Base-by-base conservation (phyloP, 2,113 vertebrate species). In the Microcebus ravelobensis region DNA sequence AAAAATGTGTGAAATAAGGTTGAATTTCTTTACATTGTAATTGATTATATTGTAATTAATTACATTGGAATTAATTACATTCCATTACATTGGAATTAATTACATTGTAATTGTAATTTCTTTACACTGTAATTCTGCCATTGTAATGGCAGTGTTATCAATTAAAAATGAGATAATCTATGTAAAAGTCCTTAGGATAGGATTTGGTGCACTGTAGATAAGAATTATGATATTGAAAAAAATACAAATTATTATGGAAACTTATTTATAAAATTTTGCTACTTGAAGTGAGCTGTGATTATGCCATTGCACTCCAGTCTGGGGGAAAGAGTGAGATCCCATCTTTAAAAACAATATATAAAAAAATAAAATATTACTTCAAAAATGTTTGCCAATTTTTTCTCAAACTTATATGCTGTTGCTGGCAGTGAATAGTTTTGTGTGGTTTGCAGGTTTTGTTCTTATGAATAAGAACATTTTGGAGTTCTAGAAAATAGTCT, bases 361-460 rank as follows among this genome's bases (percentile, higher is more conserved):
- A 27, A 63, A 29, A 29, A 63, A 29, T 63, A 63, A 27, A 63
- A 63, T 29, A 63, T 48, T 57, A 11, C n/a, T 83, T 18, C 36
- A 57, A 82, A 81, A 50, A 50, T 77, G n/a, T 86, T 89, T 84
- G 50, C 4, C 27, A 31, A 5, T 31, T 89, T 73, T 87, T 36
- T 21, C 20, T 95, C 21, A 80, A 71, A 57, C 3, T 59, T 39
- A 57, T 73, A 39, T 45, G 31, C 29, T 21, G 7, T 85, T 90
- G 39, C 1, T 91, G 50, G 2, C 36, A 76, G 2, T 61, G 17
- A 80, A 52, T 15, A 86, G 1, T 87, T 76, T 11, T 68, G 13
- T 86, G 71, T 93, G 9, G 6, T 71, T 81, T 55, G 39, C 50
- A 76, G 20, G 57, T 74, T 94, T 92, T 94, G 36, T 71, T 94